Evolutionary conservation across 53 echinoderm and acorn worm species (phyloP), one percentile per base, ranked within the genome.

Genomic region (Echinometra lucunter): DNA sequence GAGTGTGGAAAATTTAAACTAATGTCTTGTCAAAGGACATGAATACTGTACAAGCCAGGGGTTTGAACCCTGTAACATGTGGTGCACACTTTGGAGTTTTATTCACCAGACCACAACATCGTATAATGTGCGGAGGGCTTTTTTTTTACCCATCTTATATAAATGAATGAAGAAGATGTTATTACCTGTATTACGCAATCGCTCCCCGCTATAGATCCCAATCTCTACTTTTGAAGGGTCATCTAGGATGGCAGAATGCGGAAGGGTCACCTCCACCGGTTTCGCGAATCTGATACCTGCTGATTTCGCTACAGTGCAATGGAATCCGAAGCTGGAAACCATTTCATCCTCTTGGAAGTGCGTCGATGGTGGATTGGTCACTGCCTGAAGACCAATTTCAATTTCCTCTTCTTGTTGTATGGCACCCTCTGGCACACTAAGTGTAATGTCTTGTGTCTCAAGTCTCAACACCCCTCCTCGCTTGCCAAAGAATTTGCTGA

Each of bases 191-290:
- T 78, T 23, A 78, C 18, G 78, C 78, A 38, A 78, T 19, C 38
- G 42, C 9, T 78, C 78, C 2, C 78, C 78, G 38, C 38, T 19
- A 30, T 78, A 78, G 19, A 78, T 42, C 21, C 78, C 78, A 5
- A 12, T 21, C 38, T 5, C 0, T 15, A 78, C 78, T 42, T 78
- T 42, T 8, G 78, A 42, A 40, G 78, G 42, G 38, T 21, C 78
- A 38, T 78, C 42, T 30, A 78, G 78, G 42, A 78, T 78, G 7
- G 78, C 78, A 78, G 18, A 78, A 40, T 78, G 78, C 17, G 78
- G 78, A 78, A 78, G 38, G 38, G 78, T 78, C 42, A 78, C 78
- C 38, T 12, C 42, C 5, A 78, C 42, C 5, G 78, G 78, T 42
- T 19, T 38, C 42, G 78, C 78, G 42, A 78, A 78, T 8, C 78